These are phyloP conservation scores for Lacanobia wlatinum DNA, from an alignment of 2,888 invertebrate genomes.

Conservation along the genomic window DNA sequence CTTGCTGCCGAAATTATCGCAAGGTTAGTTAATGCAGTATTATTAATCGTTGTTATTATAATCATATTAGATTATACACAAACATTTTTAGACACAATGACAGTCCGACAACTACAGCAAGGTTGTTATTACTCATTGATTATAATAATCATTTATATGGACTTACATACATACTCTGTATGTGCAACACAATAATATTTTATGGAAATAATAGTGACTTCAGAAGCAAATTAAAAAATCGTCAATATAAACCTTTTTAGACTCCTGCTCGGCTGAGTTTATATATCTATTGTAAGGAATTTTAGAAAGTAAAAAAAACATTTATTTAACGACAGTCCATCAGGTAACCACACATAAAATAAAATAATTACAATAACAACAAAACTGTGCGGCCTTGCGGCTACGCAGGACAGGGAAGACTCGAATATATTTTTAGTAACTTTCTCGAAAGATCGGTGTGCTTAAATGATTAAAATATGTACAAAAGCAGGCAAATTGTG, in stretches of 20 bases:
- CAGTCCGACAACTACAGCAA: conserved; percentile 8
- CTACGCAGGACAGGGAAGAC: not conserved
- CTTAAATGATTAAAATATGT: not conserved
- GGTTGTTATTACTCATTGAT: conserved; percentile 29
- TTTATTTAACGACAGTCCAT: no score
- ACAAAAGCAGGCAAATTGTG: not conserved
- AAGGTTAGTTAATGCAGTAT: conserved; percentile 16
- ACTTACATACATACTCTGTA: not conserved
- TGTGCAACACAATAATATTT: not conserved
- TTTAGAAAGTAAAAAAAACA: not conserved
- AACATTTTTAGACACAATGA: conserved; percentile 24
- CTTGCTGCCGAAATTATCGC: conserved; percentile 22
- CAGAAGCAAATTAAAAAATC: not conserved
- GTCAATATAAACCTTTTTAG: no score
- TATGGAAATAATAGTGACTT: not conserved
- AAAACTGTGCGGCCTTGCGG: no score
- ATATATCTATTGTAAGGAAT: not conserved
- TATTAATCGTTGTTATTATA: conserved; percentile 47
- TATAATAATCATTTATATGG: not conserved
- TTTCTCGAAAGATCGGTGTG: not conserved
- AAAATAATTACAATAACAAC: no score
- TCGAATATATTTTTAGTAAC: not conserved
- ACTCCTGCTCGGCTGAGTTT: not conserved
- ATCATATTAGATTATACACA: conserved; percentile 27
- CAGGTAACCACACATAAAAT: no score